A percentile compares a stretch with the other conserved stretches of the same genome.
Conservation (phyloP, 2,113 vertebrate species). For the Carassius auratus region DNA sequence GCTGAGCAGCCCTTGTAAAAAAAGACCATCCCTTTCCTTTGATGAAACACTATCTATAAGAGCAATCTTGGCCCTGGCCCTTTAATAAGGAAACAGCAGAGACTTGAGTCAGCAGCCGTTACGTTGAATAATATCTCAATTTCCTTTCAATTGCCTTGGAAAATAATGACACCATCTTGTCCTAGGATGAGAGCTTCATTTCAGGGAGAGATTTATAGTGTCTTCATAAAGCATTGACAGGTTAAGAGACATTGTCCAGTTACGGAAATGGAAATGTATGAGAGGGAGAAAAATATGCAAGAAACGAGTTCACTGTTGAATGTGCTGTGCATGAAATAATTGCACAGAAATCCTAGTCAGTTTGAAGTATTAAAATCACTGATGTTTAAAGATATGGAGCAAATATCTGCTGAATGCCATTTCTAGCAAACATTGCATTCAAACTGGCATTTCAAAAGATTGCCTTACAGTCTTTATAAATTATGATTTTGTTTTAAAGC, state of each 20-base stretch:
- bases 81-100: slow-evolving; percentile 68
- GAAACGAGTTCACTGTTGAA: neutral
- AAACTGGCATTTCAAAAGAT: neutral
- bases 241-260: slow-evolving; percentile 47
- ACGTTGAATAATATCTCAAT: slow-evolving; percentile 79
- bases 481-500: neutral
- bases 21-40: neutral
- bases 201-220: slow-evolving; percentile 56
- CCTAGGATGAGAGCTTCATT: slow-evolving; percentile 65
- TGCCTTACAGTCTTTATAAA: neutral
- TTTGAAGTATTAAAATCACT: neutral
- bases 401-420: neutral
- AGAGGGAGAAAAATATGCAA: neutral
- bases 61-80: slow-evolving; percentile 66
- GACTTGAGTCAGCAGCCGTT: slow-evolving; percentile 71
- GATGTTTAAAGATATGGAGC: neutral
- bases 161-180: slow-evolving; percentile 69
- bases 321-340: neutral
- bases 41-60: neutral
- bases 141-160: slow-evolving; percentile 67
- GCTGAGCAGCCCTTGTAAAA: neutral
- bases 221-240: slow-evolving; percentile 56
- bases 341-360: neutral
- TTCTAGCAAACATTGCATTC: neutral
- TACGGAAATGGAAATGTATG: slow-evolving; percentile 9